These are phyloP conservation scores for Plebejus melissa DNA, from an alignment of 2,888 invertebrate species.

Conservation along the genomic window DNA sequence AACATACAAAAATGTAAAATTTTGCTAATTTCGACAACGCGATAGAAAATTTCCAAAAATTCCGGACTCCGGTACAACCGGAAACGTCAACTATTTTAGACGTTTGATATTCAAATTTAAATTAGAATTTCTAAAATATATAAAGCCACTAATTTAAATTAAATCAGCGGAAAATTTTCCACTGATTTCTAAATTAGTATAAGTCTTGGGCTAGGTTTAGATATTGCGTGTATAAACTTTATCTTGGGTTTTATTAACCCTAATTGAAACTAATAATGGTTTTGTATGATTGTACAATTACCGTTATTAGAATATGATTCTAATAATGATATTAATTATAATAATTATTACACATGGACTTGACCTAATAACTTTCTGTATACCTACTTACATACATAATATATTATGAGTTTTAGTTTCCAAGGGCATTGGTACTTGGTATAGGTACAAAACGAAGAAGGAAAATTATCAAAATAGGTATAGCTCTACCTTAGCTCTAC, in stretches of 20 bases:
- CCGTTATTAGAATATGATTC: neutral
- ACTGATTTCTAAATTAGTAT: neutral
- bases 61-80: neutral
- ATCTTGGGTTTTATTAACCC: neutral
- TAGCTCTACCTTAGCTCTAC: too few relatives aligned
- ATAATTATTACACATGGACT: neutral
- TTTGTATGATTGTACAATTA: neutral
- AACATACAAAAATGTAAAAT: neutral
- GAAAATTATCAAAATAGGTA: neutral
- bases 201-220: neutral
- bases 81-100: neutral
- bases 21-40: neutral
- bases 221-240: neutral
- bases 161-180: neutral
- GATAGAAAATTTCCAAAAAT: neutral
- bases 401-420: neutral
- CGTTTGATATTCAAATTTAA: neutral
- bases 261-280: neutral
- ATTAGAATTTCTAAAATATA: constrained; percentile 1
- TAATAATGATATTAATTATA: neutral
- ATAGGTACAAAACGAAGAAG: neutral
- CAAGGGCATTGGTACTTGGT: neutral
- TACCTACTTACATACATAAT: too few relatives aligned
- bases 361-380: neutral
- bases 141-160: neutral